Conservation (phyloP, 2,113 vertebrate genomes). For the Trematomus loennbergii region DNA sequence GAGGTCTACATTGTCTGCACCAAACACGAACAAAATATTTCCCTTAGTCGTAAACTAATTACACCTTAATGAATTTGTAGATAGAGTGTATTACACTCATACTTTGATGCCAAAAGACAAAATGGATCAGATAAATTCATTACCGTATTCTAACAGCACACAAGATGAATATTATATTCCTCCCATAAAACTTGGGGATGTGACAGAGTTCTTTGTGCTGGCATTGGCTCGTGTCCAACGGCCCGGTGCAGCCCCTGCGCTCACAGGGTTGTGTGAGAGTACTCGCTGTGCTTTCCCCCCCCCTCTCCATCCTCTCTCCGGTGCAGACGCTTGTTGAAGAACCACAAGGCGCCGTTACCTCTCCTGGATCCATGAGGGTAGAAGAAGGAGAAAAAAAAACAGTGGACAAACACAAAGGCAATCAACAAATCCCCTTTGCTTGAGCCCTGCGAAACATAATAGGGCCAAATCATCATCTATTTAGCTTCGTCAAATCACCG, state of each 20-base stretch:
- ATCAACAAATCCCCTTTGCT: conserved; percentile 77
- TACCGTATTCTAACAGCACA: conserved; percentile 58
- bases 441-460: conserved; percentile 78
- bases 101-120: conserved; percentile 62
- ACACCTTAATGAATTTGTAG: conserved; percentile 55
- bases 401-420: conserved; percentile 73
- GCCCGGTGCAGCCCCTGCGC: conserved; percentile 53
- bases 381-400: conserved; percentile 9
- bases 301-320: conserved; percentile 46
- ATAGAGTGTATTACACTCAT: conserved; percentile 58
- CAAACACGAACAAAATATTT: conserved; percentile 35
- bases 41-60: conserved; percentile 31
- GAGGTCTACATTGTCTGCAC: conserved; percentile 8
- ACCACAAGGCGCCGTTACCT: conserved; percentile 53
- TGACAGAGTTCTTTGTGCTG: conserved; percentile 76
- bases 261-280: conserved; percentile 68
- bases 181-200: conserved; percentile 70
- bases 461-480: conserved; percentile 84
- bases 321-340: conserved; percentile 47
- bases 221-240: conserved; percentile 62
- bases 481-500: conserved; percentile 88
- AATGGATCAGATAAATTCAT: conserved; percentile 66
- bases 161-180: conserved; percentile 70
- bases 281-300: conserved; percentile 48
- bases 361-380: conserved; percentile 39